Conservation (phyloP, 2,888 invertebrate genomes). For the Acleris cristana region DNA sequence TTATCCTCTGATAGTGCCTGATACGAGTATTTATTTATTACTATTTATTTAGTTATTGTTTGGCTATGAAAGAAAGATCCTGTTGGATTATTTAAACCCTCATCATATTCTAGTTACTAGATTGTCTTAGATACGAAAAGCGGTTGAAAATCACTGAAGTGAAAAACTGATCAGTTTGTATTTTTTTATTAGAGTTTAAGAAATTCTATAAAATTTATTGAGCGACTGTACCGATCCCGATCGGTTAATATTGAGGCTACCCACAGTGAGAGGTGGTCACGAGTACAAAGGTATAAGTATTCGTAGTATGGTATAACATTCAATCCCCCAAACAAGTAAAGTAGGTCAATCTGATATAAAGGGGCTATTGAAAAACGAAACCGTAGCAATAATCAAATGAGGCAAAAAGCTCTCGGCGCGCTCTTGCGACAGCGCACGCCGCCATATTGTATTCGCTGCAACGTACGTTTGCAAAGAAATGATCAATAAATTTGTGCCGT, state of each 20-base stretch:
- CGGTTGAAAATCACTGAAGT: too few species aligned
- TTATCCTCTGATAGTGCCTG: too few species aligned
- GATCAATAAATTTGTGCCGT: conserved; percentile 80
- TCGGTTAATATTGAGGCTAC: conserved; percentile 13
- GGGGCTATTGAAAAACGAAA: conserved; percentile 80
- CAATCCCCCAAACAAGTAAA: conserved; percentile 73
- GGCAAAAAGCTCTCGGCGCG: conserved; percentile 66
- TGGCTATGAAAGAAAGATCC: too few species aligned
- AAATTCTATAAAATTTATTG: neutral
- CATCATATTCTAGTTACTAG: too few species aligned
- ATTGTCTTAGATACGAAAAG: too few species aligned
- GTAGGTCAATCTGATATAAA: conserved; percentile 78
- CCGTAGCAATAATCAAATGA: conserved; percentile 74
- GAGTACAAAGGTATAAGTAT: conserved; percentile 43
- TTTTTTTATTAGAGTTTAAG: too few species aligned
- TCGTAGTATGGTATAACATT: conserved; percentile 63
- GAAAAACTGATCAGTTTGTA: too few species aligned
- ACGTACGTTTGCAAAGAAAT: conserved; percentile 78
- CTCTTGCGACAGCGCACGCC: conserved; percentile 69
- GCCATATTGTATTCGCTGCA: conserved; percentile 74
- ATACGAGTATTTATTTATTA: too few species aligned
- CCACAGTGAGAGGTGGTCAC: conserved; percentile 2
- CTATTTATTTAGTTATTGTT: too few species aligned
- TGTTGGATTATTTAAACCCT: too few species aligned
- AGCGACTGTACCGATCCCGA: conserved; percentile 1